These are phyloP conservation scores for Acanthurus lineatus DNA, from an alignment of 2,797 vertebrate genomes.

Conservation along the genomic window DNA sequence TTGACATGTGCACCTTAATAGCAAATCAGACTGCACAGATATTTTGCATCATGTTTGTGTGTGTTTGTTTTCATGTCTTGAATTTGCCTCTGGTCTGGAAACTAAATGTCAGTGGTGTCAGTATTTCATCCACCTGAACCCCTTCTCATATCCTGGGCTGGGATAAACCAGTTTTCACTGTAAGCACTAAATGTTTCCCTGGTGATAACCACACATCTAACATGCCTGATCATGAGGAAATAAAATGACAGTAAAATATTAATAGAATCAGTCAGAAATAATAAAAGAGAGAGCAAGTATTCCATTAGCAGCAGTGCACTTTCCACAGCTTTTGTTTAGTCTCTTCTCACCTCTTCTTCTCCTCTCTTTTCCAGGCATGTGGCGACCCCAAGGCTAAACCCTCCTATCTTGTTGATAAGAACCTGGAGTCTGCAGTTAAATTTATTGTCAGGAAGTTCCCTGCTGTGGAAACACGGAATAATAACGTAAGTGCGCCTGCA, in stretches of 20 bases:
- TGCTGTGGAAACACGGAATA: conserved; percentile 97
- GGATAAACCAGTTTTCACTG: conserved; percentile 69
- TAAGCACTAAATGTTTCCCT: conserved; percentile 35
- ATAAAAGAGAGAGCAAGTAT: conserved; percentile 10
- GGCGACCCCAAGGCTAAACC: conserved; percentile 99
- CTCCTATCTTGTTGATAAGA: conserved; percentile 98
- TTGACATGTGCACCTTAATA: conserved; percentile 26
- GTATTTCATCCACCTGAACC: conserved; percentile 39
- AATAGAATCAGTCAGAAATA: not conserved
- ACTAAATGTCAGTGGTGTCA: conserved; percentile 33
- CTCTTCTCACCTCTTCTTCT: conserved; percentile 70
- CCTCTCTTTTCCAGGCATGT: conserved; percentile 91
- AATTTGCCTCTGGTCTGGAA: conserved; percentile 32
- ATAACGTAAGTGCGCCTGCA: conserved; percentile 91
- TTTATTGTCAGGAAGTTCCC: conserved; percentile 99
- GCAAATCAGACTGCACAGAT: conserved; percentile 3
- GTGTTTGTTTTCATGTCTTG: conserved; percentile 52
- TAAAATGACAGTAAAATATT: conserved; percentile 6
- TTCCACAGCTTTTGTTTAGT: conserved; percentile 44
- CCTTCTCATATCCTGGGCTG: not conserved
- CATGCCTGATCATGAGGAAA: conserved; percentile 36
- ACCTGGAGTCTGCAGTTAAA: conserved; percentile 98
- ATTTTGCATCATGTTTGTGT: conserved; percentile 28
- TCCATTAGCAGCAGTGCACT: conserved; percentile 36
- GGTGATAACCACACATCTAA: conserved; percentile 47